phyloP scores from a whole-genome alignment of 2,797 vertebrate species.

The Etheostoma nigrum region DNA sequence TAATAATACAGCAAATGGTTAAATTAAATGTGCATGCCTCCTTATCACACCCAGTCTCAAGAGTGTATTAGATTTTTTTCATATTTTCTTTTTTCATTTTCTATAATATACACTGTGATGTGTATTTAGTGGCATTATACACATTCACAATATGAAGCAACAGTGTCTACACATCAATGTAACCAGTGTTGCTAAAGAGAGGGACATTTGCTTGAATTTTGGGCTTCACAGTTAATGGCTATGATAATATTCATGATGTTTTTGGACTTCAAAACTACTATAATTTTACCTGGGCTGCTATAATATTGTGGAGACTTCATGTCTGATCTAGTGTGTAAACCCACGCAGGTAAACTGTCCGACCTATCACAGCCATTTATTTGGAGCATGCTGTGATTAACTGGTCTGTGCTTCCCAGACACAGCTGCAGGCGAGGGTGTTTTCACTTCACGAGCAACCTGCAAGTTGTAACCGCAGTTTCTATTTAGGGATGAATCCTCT shows the following conservation, averaged over 20 bases:
- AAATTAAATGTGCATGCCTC: not conserved
- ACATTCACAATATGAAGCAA: not conserved
- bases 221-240: slow-evolving; percentile 4
- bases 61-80: not conserved
- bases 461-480: slow-evolving; percentile 32
- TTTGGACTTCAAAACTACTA: slow-evolving; percentile 5
- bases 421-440: slow-evolving; percentile 34
- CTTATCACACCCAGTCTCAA: not conserved
- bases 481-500: slow-evolving; percentile 33
- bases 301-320: slow-evolving; percentile 18
- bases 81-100: not conserved
- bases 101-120: not conserved
- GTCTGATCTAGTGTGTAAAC: slow-evolving; percentile 17
- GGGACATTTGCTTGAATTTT: not conserved
- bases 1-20: too few relatives aligned
- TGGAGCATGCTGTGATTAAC: slow-evolving; percentile 49
- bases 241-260: slow-evolving; percentile 15
- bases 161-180: not conserved
- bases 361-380: slow-evolving; percentile 42
- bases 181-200: not conserved
- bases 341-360: slow-evolving; percentile 21
- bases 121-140: not conserved
- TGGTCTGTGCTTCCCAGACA: slow-evolving; percentile 48
- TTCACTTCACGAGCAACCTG: slow-evolving; percentile 35
- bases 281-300: slow-evolving; percentile 22